Evolutionary conservation across 1,140 invertebrate genomes (phyloP).

Genomic region (Acyrthosiphon pisum): DNA sequence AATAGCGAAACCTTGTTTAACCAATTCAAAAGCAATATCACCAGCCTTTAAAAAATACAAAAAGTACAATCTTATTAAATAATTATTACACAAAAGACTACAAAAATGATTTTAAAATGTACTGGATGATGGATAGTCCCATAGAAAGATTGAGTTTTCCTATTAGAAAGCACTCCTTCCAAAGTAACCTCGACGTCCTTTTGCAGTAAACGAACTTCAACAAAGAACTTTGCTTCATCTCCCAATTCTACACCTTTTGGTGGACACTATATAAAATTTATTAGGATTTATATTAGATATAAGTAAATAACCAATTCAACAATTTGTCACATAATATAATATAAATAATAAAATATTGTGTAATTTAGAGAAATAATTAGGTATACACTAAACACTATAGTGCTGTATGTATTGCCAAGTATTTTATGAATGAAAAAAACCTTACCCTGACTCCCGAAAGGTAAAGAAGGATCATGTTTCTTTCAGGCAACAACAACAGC

Average conservation of each 20-base stretch:
- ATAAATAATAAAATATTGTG: too few relatives aligned
- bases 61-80: slow-evolving; percentile 10
- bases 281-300: not conserved
- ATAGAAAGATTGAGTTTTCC: slow-evolving; percentile 76
- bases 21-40: slow-evolving; percentile 93
- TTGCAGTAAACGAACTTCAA: slow-evolving; percentile 89
- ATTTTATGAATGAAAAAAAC: not conserved
- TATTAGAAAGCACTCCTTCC: slow-evolving; percentile 87
- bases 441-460: slow-evolving; percentile 88
- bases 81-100: not conserved
- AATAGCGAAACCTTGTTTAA: slow-evolving; percentile 91
- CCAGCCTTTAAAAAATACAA: slow-evolving; percentile 71
- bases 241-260: slow-evolving; percentile 66
- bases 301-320: too few relatives aligned
- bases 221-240: slow-evolving; percentile 87
- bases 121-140: slow-evolving; percentile 94
- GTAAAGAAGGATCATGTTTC: slow-evolving; percentile 90
- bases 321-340: too few relatives aligned
- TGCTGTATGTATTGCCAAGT: too few relatives aligned
- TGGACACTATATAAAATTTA: slow-evolving; percentile 59
- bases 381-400: not conserved
- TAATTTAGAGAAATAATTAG: not conserved
- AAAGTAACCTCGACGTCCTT: slow-evolving; percentile 91
- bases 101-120: slow-evolving; percentile 61
- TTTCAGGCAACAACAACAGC: too few relatives aligned